Evolutionary conservation across 2,888 invertebrate genomes (phyloP), one percentile per base, ranked within the genome.

Genomic region (Andrena minutula): DNA sequence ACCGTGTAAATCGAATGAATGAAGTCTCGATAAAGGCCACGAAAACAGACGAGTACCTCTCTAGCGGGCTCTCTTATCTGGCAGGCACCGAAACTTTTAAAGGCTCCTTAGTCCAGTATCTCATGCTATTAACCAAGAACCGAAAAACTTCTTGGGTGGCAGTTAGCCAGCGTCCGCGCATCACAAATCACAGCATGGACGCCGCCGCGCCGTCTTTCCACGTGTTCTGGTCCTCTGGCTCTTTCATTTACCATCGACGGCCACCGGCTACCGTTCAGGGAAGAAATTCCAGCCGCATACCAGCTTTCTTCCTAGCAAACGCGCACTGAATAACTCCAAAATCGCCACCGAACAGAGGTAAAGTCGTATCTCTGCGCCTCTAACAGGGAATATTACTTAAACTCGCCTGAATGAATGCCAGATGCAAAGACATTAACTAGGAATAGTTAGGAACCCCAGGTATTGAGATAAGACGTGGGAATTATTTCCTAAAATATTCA

Each of bases 101-200:
- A 76, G 83, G 75, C 66, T 68, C 79, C 82, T 78, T 68, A 71
- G 78, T 53, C 72, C 82, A 66, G 80, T 90, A 91, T 91, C 91
- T 89, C 87, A 84, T 86, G 90, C 91, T 92, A 92, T 92, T 92
- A 92, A 92, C 92, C 88, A 90, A 90, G 88, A 90, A 88, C 89
- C 91, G 78, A 81, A 89, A 86, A 89, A 87, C 92, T 90, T 88
- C 92, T 92, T 92, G 92, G 92, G 92, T 92, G 92, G 92, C 89
- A 87, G 84, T 74, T 64, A 74, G 26, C 68, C 61, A 56, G n/a
- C 63, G 58, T 69, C 49, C 71, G 23, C 63, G 71, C 72, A 56
- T 63, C 66, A 79, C 75, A 74, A 79, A 75, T 84, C 84, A 77
- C 76, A 3, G 49, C 53, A 23, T 56, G 49, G 56, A 28, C 53